Conservation (phyloP, 64 coral and sea anemone genomes). For the Anthopleura sola region DNA sequence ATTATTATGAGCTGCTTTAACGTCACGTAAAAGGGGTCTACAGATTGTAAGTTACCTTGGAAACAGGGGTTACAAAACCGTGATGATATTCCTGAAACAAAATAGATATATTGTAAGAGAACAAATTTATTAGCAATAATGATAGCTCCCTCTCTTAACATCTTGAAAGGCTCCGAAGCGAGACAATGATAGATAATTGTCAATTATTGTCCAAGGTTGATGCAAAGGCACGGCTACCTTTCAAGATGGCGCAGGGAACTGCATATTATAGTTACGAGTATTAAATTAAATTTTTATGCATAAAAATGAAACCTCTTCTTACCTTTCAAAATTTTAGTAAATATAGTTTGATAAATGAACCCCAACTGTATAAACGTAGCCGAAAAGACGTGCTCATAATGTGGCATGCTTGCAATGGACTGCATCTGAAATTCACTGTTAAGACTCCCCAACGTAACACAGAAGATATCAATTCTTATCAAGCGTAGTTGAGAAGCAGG, state of each 20-base stretch:
- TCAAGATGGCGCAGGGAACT: too few species aligned
- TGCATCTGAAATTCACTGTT: conserved; percentile 59
- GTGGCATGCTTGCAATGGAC: conserved; percentile 53
- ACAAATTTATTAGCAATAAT: too few species aligned
- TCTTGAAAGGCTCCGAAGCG: too few species aligned
- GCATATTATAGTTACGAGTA: too few species aligned
- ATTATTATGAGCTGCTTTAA: too few species aligned
- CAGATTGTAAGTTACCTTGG: neutral
- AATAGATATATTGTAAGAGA: neutral
- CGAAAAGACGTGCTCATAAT: conserved; percentile 59
- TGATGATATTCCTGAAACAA: neutral
- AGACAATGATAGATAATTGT: too few species aligned
- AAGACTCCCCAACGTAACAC: conserved; percentile 33
- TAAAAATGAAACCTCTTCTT: neutral
- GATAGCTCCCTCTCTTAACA: too few species aligned
- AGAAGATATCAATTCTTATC: conserved; percentile 38
- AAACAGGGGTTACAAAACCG: conserved; percentile 14
- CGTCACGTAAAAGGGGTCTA: too few species aligned
- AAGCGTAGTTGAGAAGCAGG: conserved; percentile 18
- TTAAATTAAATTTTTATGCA: too few species aligned
- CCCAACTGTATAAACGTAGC: conserved; percentile 31
- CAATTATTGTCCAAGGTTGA: too few species aligned
- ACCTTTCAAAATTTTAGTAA: conserved; percentile 71
- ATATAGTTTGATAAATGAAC: conserved; percentile 33
- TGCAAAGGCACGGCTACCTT: too few species aligned